These are phyloP conservation scores for Cyprinodon tularosa DNA, from an alignment of 2,113 vertebrate species.

Conservation along the genomic window DNA sequence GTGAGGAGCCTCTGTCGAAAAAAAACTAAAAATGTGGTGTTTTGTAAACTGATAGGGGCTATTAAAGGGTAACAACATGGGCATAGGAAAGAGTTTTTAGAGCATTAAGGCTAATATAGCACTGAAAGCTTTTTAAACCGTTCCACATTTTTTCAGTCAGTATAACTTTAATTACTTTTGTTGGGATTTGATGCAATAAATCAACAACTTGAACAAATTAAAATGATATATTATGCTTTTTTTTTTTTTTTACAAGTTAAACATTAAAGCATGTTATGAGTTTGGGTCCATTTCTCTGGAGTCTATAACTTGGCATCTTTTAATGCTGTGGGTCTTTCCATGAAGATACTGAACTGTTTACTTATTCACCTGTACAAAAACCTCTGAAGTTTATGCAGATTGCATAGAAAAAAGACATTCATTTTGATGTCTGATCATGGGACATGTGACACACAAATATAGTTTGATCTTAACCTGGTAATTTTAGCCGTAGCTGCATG, in stretches of 20 bases:
- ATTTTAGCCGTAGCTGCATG: no score
- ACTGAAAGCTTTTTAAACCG: neutral
- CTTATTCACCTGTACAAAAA: neutral
- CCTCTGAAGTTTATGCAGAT: neutral
- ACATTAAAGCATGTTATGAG: neutral
- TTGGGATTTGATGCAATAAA: neutral
- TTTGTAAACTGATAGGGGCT: neutral
- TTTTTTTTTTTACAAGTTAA: neutral
- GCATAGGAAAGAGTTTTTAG: neutral
- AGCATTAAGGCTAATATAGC: neutral
- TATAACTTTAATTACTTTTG: neutral
- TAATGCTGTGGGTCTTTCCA: neutral
- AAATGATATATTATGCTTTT: neutral
- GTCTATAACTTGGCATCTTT: neutral
- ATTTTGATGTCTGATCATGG: no score
- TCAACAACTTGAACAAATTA: neutral
- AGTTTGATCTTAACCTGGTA: no score
- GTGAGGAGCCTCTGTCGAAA: neutral
- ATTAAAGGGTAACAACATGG: neutral
- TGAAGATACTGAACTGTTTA: neutral
- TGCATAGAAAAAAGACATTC: no score
- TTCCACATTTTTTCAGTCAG: neutral
- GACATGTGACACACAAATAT: no score
- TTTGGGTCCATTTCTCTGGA: no score
- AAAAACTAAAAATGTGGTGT: neutral